Evolutionary conservation across 2,113 vertebrate genomes (phyloP).

Genomic region (Hyaena hyaena): DNA sequence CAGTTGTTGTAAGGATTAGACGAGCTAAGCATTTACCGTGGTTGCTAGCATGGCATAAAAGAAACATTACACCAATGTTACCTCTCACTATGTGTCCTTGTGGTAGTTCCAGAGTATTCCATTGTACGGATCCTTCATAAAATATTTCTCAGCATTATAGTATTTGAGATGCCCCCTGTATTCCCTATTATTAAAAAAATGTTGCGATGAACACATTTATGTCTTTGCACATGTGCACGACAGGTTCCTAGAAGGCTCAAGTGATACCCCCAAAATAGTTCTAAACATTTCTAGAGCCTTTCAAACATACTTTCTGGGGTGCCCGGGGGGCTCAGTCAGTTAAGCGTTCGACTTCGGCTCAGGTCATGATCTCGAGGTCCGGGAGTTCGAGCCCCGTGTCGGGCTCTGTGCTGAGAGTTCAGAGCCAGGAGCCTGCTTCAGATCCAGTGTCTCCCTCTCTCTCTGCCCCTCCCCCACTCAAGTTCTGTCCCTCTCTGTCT

Average conservation of each 20-base stretch:
- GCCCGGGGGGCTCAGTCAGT: too few species aligned
- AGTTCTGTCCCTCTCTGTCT: too few species aligned
- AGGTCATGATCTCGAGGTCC: too few species aligned
- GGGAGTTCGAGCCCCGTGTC: too few species aligned
- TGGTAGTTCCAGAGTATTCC: background rate
- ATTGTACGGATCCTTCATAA: background rate
- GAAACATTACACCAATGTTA: fast-evolving
- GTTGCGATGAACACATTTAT: background rate
- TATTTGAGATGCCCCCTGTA: background rate
- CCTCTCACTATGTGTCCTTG: background rate
- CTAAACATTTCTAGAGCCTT: background rate
- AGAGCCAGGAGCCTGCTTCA: too few species aligned
- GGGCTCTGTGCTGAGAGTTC: too few species aligned
- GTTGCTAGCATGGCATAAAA: fast-evolving
- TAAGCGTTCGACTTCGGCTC: too few species aligned
- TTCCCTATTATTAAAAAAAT: background rate
- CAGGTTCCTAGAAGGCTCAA: background rate
- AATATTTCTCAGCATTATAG: background rate
- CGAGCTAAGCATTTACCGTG: background rate
- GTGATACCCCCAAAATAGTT: background rate
- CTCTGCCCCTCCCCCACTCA: too few species aligned
- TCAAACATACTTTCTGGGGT: background rate
- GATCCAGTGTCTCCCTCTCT: too few species aligned
- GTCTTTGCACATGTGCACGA: background rate
- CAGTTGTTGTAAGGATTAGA: background rate